These are phyloP conservation scores for Planococcus citri DNA, from an alignment of 1,140 invertebrate genomes.

Conservation along the genomic window DNA sequence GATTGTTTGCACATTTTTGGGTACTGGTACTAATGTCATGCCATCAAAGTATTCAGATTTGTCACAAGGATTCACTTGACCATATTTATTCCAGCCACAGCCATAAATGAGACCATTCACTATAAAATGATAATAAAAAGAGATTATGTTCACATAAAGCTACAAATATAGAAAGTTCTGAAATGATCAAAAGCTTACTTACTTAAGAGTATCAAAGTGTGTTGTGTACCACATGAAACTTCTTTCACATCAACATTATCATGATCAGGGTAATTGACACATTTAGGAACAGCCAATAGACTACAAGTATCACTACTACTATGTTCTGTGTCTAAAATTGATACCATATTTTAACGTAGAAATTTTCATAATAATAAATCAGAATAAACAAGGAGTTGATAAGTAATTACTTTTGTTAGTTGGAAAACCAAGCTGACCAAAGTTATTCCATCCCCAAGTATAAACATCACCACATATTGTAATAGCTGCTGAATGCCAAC, in stretches of 20 bases:
- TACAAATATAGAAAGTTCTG: too few relatives aligned
- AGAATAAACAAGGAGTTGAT: too few relatives aligned
- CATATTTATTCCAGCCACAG: slow-evolving; percentile 10
- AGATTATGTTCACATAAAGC: too few relatives aligned
- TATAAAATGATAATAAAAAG: background rate
- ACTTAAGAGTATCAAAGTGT: background rate
- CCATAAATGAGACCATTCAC: background rate
- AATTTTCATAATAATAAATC: too few relatives aligned
- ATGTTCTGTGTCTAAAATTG: background rate
- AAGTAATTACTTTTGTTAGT: slow-evolving; percentile 30
- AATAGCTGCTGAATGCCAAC: slow-evolving; percentile 71
- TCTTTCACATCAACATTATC: background rate
- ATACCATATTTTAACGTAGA: too few relatives aligned
- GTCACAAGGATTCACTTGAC: background rate
- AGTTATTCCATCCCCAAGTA: slow-evolving; percentile 76
- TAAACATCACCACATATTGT: slow-evolving; percentile 53
- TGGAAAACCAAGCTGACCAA: slow-evolving; percentile 57
- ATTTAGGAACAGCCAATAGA: background rate
- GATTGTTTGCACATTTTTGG: background rate
- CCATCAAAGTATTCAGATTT: background rate
- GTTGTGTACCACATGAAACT: background rate
- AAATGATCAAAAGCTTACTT: too few relatives aligned
- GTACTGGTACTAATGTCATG: background rate
- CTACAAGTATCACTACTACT: background rate
- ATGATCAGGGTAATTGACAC: background rate